phyloP scores from a whole-genome alignment of 2,113 vertebrate species.

The Tetrax tetrax region DNA sequence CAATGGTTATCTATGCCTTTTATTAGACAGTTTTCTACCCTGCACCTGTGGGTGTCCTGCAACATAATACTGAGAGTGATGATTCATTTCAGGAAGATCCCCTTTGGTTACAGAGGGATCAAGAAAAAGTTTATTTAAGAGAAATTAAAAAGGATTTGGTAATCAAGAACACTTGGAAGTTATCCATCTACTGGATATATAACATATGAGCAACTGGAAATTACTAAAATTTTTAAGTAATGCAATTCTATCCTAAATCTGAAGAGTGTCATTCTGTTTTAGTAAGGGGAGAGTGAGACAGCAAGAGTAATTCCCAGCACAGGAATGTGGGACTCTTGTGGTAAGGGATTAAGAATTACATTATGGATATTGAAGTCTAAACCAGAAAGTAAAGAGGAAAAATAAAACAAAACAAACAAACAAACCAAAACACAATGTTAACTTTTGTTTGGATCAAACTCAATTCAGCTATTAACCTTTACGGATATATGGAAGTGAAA shows the following conservation, averaged over 20 bases:
- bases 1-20: neutral
- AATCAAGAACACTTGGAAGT: slow-evolving; percentile 68
- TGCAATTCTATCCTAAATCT: slow-evolving; percentile 45
- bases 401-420: neutral
- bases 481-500: slow-evolving; percentile 7
- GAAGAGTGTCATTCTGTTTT: slow-evolving; percentile 8
- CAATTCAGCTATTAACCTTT: slow-evolving; percentile 10
- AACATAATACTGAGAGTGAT: neutral
- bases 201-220: slow-evolving; percentile 51
- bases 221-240: slow-evolving; percentile 47
- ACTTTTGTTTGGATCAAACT: slow-evolving; percentile 33
- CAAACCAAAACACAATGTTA: neutral
- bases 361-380: slow-evolving; percentile 21
- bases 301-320: neutral
- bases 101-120: slow-evolving; percentile 19
- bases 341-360: slow-evolving; percentile 10
- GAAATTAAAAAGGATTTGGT: slow-evolving; percentile 48
- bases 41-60: slow-evolving; percentile 2
- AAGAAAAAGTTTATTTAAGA: slow-evolving; percentile 42
- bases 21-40: neutral
- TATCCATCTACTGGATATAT: slow-evolving; percentile 30
- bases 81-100: slow-evolving; percentile 10
- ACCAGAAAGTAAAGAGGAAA: slow-evolving; percentile 50
- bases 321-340: neutral
- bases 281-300: neutral